Evolutionary conservation across 2,113 vertebrate species (phyloP), one percentile per base, ranked within the genome.

Genomic region (Dolichotis patagonum): DNA sequence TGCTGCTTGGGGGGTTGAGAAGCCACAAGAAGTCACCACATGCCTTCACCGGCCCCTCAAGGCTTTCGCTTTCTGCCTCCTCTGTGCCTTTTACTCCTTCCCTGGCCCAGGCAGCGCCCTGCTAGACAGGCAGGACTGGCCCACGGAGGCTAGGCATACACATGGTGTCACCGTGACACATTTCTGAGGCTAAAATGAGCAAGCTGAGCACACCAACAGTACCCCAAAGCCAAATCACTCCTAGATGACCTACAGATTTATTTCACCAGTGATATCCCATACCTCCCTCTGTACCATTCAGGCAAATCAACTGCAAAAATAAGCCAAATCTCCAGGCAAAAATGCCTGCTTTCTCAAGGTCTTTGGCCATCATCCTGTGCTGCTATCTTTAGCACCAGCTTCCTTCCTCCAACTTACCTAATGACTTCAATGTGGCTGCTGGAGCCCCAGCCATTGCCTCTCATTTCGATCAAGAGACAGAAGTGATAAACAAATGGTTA

Each of bases 371-470:
- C 75, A 3, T 30, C 75, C 43, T 17, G 43, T 30, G 46, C 75
- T 32, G 43, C 75, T 46, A 30, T 78, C 43, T 49, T 78, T 46
- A 78, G 75, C 75, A 78, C 38, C 60, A 28, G 19, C 43, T 78
- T 87, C n/a, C 54, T 73, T 58, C 46, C 67, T 94, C 43, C 12
- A 58, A 46, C 14, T 41, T 81, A 19, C 41, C 84, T 52, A 28
- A 49, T n/a, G 26, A 30, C n/a, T 88, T 81, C 46, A 75, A 35
- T 2, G 52, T 58, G 73, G 63, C 73, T 97, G 65, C 87, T 89
- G 56, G 52, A 67, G 73, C 32, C 75, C 86, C 71, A 85, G 89
- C 35, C 43, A 35, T 91, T 71, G 26, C 56, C 22, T 96, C 46
- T 96, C 84, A 17, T 82, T 85, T 60, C 62, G 71, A 38, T 41